A percentile compares a stretch with the other conserved stretches of the same genome.
Conservation (phyloP, 2,113 vertebrate genomes). For the Psammodynastes pulverulentus region DNA sequence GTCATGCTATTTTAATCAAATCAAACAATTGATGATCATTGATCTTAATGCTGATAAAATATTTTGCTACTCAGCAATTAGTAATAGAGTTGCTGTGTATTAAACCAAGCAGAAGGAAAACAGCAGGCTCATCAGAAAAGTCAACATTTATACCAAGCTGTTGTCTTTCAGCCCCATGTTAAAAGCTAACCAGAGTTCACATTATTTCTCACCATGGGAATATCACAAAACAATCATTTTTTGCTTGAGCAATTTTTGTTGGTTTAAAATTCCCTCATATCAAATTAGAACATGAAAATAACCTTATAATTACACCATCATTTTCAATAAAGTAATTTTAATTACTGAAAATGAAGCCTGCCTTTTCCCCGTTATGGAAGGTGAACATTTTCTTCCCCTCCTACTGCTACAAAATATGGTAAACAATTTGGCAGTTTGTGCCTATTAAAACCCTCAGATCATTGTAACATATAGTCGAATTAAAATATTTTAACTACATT, state of each 20-base stretch:
- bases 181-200: constrained; percentile 11
- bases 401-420: constrained; percentile 16
- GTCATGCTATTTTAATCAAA: not conserved
- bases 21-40: constrained; percentile 6
- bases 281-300: constrained; percentile 40
- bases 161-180: constrained; percentile 12
- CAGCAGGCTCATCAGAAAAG: not conserved
- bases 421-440: constrained; percentile 35
- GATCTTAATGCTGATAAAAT: constrained; percentile 13
- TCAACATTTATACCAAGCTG: constrained; percentile 8
- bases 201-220: constrained; percentile 18
- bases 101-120: constrained; percentile 30
- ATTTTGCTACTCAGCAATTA: constrained; percentile 34
- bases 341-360: constrained; percentile 45
- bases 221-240: constrained; percentile 16
- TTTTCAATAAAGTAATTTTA: constrained; percentile 47
- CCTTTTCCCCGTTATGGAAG: constrained; percentile 18
- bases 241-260: constrained; percentile 16
- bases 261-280: constrained; percentile 30
- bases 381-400: constrained; percentile 19
- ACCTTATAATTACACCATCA: constrained; percentile 31
- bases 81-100: not conserved
- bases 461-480: constrained; percentile 33
- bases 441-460: constrained; percentile 42
- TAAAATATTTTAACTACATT: constrained; percentile 65